phyloP scores from a whole-genome alignment of 1,140 invertebrate genomes.

The Littorina saxatilis region DNA sequence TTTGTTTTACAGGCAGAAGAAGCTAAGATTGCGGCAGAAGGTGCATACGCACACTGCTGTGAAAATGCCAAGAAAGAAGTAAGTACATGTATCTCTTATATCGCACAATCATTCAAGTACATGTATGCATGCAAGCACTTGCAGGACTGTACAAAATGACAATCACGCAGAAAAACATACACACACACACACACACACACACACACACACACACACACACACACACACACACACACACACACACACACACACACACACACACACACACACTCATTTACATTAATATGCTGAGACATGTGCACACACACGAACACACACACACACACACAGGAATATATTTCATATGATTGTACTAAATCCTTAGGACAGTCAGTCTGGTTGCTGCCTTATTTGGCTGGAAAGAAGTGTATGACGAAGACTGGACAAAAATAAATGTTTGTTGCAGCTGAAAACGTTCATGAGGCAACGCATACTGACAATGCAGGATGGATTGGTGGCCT shows the following conservation, averaged over 20 bases:
- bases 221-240: neutral
- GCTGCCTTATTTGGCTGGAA: no score
- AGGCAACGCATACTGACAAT: conserved; percentile 55
- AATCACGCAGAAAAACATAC: neutral
- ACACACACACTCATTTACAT: conserved; percentile 19
- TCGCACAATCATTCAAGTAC: no score
- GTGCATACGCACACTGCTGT: conserved; percentile 62
- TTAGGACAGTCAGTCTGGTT: no score
- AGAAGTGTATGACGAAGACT: no score
- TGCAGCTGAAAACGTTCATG: conserved; percentile 56
- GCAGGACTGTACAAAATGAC: no score
- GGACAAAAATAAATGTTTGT: no score
- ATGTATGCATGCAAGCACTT: no score
- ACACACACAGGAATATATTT: neutral
- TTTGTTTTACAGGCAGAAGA: conserved; percentile 63
- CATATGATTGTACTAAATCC: no score
- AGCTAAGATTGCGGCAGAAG: conserved; percentile 52
- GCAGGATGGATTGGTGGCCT: conserved; percentile 55
- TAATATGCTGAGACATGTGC: neutral
- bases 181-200: conserved; percentile 3
- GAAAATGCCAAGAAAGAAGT: conserved; percentile 65
- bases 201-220: neutral
- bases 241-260: conserved; percentile 15
- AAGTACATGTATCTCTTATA: neutral
- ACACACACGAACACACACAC: neutral